Evolutionary conservation across 1,140 invertebrate species (phyloP), one percentile per base, ranked within the genome.

Genomic region (Polypedilum pembai): DNA sequence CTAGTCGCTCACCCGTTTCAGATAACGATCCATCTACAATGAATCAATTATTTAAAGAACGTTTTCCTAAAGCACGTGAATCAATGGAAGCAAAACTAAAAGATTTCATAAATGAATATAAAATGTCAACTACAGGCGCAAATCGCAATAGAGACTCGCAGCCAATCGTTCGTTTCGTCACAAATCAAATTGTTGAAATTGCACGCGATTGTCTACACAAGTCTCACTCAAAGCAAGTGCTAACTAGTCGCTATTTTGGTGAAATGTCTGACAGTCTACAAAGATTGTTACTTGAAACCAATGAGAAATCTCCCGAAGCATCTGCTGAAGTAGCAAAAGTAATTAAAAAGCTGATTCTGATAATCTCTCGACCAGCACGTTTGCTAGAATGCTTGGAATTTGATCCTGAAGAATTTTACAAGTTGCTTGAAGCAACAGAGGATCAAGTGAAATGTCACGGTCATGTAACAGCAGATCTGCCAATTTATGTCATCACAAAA

Each of bases 361-460:
- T 98, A 76, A 95, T 99, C 80, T 98, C 96, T n/a, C 86, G 98
- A 74, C 96, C 98, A 65, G 97, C 98, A 7, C 85, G 98, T 12
- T 85, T 99, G 17, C 85, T 99, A 3, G 98, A 99, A 82, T 99
- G 98, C 79, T 86, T 99, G 76, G 97, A 99, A 86, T 99, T 99
- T 84, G 96, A 99, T 86, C 98, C 98, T 1, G 95, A 98, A 83
- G 94, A 98, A 80, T 99, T 99, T 85, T 99, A 99, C 84, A 91
- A 96, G 80, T 86, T 99, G 73, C 84, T 99, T n/a, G 97, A 99
- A 81, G 95, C 94, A 76, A 96, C 96, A 0, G 98, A 99, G 85
- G 96, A 96, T 5, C 94, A 98, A 81, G 96, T 95, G 0, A 95
- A 95, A 82, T 84, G 87, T 75, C 84, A 94, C 65, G 91, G 87